phyloP scores from a whole-genome alignment of 2,888 invertebrate genomes.

The Bugulina stolonifera region DNA sequence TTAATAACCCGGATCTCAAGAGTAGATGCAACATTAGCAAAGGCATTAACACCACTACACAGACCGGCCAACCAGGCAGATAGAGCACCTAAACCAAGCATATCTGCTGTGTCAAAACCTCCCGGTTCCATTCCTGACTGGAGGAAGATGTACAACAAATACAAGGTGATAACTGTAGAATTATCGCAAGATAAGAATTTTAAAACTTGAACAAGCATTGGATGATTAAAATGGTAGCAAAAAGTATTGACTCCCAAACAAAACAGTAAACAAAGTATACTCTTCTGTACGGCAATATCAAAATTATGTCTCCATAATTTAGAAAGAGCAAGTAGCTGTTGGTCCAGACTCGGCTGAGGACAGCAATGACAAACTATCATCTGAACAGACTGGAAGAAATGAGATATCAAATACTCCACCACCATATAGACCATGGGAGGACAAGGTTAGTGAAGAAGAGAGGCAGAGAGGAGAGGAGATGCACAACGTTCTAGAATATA shows the following conservation, averaged over 20 bases:
- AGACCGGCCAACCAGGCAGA: background rate
- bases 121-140: background rate
- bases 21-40: constrained; percentile 7
- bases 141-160: constrained; percentile 9
- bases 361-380: background rate
- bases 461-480: background rate
- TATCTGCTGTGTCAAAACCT: background rate
- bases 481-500: background rate
- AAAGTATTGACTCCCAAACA: too few species aligned
- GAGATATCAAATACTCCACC: background rate
- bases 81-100: background rate
- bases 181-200: too few species aligned
- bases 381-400: background rate
- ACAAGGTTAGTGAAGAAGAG: background rate
- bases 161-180: too few species aligned
- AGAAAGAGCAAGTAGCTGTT: background rate
- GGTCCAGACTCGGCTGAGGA: background rate
- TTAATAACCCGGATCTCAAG: background rate
- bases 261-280: too few species aligned
- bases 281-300: too few species aligned
- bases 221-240: too few species aligned
- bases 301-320: too few species aligned
- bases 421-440: background rate
- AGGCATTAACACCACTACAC: constrained; percentile 6
- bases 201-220: too few species aligned